Percentiles rank a stretch among this genome's conserved stretches.
phyloP scores from a whole-genome alignment of 2,113 vertebrate species.

The Burhinus bistriatus region DNA sequence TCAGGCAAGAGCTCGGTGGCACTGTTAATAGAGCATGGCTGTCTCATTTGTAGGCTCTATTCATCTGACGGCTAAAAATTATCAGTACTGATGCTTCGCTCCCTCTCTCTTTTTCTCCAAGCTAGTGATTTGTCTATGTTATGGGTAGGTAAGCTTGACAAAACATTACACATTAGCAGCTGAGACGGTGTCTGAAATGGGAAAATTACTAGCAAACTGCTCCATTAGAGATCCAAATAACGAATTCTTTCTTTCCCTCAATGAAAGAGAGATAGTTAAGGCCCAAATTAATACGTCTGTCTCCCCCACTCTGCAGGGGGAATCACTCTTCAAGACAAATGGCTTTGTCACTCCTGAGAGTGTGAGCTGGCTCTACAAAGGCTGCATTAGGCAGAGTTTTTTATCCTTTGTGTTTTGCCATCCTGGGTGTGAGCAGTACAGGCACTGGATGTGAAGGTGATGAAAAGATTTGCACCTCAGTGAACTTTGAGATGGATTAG shows the following conservation, averaged over 20 bases:
- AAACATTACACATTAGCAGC: slow-evolving; percentile 74
- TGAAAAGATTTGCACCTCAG: slow-evolving; percentile 39
- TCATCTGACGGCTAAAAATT: slow-evolving; percentile 70
- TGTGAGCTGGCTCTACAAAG: background rate
- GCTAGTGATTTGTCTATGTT: slow-evolving; percentile 77
- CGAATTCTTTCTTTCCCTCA: slow-evolving; percentile 68
- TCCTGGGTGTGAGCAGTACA: background rate
- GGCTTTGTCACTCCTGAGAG: slow-evolving; percentile 6
- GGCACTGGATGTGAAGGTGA: slow-evolving; percentile 1
- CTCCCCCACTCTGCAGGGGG: slow-evolving; percentile 50
- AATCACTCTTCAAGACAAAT: slow-evolving; percentile 75
- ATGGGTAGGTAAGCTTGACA: slow-evolving; percentile 76
- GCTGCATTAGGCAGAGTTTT: background rate
- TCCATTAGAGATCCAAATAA: slow-evolving; percentile 75
- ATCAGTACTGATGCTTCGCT: slow-evolving; percentile 58
- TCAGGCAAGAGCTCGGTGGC: slow-evolving; percentile 31
- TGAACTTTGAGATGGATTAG: slow-evolving; percentile 53
- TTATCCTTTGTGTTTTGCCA: background rate
- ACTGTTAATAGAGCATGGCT: slow-evolving; percentile 58
- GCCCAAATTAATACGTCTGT: slow-evolving; percentile 73
- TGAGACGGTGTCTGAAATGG: slow-evolving; percentile 74
- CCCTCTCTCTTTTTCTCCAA: slow-evolving; percentile 43
- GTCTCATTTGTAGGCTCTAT: slow-evolving; percentile 67
- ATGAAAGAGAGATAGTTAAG: slow-evolving; percentile 66
- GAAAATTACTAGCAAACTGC: slow-evolving; percentile 76